A percentile compares a stretch with the other conserved stretches of the same genome.
Conservation (phyloP, 2,888 invertebrate species). For the Theodoxus fluviatilis region DNA sequence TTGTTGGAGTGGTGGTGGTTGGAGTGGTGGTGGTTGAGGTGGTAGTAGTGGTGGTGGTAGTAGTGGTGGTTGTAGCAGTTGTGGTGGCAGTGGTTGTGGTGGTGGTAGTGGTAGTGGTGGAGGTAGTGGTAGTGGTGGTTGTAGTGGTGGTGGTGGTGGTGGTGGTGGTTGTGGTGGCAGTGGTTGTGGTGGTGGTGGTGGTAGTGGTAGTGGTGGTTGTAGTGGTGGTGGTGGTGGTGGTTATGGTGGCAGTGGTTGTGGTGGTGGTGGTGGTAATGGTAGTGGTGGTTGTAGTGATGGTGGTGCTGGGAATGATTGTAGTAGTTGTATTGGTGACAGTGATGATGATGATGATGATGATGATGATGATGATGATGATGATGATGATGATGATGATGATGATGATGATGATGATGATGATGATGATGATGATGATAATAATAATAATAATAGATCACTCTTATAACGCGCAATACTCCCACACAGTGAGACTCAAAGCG, state of each 20-base stretch:
- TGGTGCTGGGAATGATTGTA: slow-evolving; percentile 31
- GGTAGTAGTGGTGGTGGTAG: too few relatives aligned
- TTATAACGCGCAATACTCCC: too few relatives aligned
- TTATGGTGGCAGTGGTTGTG: slow-evolving; percentile 5
- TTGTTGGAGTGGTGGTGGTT: neutral
- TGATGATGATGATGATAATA: too few relatives aligned
- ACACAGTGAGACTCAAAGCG: too few relatives aligned
- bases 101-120: slow-evolving; percentile 5
- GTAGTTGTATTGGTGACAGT: slow-evolving; percentile 35
- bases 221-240: too few relatives aligned
- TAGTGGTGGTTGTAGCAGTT: neutral
- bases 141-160: slow-evolving; percentile 36
- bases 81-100: neutral
- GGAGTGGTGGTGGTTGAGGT: too few relatives aligned
- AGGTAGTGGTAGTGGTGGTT: slow-evolving; percentile 30
- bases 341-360: slow-evolving; percentile 32
- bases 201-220: too few relatives aligned
- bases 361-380: too few relatives aligned
- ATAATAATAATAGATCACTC: too few relatives aligned
- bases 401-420: too few relatives aligned
- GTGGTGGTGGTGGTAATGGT: slow-evolving; percentile 8
- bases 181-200: too few relatives aligned
- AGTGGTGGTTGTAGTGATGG: slow-evolving; percentile 3
- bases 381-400: too few relatives aligned
- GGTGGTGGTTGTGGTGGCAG: slow-evolving; percentile 31